Evolutionary conservation across 2,888 invertebrate species (phyloP).

Genomic region (Pristionchus fissidentatus): DNA sequence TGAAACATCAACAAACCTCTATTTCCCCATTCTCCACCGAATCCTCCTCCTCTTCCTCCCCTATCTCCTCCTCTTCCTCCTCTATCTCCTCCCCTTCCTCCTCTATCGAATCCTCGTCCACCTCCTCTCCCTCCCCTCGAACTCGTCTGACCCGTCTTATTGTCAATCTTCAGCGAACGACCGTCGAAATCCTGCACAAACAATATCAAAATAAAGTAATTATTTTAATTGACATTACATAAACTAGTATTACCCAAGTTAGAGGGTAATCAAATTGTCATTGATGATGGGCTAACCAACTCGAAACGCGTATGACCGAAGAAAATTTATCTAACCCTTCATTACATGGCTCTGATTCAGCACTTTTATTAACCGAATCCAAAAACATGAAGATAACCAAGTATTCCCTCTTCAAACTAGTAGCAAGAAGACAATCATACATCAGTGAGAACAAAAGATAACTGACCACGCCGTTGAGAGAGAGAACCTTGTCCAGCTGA

Average conservation of each 20-base stretch:
- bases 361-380: too few species aligned
- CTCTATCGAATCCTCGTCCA: background rate
- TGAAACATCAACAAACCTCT: background rate
- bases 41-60: constrained; percentile 11
- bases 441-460: background rate
- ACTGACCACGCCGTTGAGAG: constrained; percentile 58
- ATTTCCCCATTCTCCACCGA: background rate
- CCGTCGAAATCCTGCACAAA: constrained; percentile 51
- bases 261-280: too few species aligned
- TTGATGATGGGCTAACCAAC: too few species aligned
- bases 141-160: constrained; percentile 52
- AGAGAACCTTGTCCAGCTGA: constrained; percentile 54
- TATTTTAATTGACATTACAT: background rate
- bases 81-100: constrained; percentile 15
- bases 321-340: too few species aligned
- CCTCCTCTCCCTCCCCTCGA: constrained; percentile 41
- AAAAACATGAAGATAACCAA: too few species aligned
- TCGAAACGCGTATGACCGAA: too few species aligned
- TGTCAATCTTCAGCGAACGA: constrained; percentile 55
- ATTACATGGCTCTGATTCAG: too few species aligned
- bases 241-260: background rate
- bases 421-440: too few species aligned
- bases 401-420: too few species aligned
- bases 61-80: constrained; percentile 24
- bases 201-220: background rate